These are phyloP conservation scores for Brenthis hecate DNA, from an alignment of 2,888 invertebrate species.

Conservation along the genomic window DNA sequence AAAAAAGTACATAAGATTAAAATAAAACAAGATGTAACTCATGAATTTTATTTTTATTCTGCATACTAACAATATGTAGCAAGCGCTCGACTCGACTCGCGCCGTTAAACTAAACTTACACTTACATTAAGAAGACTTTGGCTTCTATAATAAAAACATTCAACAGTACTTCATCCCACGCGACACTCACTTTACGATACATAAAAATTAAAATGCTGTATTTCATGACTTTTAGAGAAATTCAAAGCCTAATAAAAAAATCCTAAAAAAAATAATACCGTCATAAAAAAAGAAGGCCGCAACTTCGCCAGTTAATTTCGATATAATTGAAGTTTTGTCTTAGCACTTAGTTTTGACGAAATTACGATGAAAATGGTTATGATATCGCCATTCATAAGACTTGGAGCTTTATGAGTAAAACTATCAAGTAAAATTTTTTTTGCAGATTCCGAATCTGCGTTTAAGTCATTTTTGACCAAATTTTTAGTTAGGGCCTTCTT, in stretches of 20 bases:
- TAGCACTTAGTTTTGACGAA: too few species aligned
- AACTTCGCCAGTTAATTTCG: too few species aligned
- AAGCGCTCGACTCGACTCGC: conserved; percentile 57
- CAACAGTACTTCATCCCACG: conserved; percentile 55
- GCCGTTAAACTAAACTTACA: conserved; percentile 60
- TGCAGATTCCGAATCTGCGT: too few species aligned
- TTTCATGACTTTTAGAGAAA: conserved; percentile 23
- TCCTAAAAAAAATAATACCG: too few species aligned
- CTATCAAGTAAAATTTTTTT: too few species aligned
- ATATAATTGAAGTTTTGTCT: too few species aligned
- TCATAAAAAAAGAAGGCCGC: too few species aligned
- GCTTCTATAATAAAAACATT: conserved; percentile 65
- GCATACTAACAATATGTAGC: conserved; percentile 54
- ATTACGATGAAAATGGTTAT: too few species aligned
- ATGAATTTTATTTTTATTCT: conserved; percentile 58
- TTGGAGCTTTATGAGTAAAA: too few species aligned
- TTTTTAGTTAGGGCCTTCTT: too few species aligned
- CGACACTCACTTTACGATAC: conserved; percentile 35
- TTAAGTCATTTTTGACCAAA: too few species aligned
- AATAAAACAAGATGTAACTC: conserved; percentile 36
- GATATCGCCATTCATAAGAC: too few species aligned
- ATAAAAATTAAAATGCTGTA: conserved; percentile 36
- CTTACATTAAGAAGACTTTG: conserved; percentile 75
- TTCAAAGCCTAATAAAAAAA: conserved; percentile 13
- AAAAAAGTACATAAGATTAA: neutral